Evolutionary conservation across 2,113 vertebrate genomes (phyloP), one percentile per base, ranked within the genome.

Genomic region (Zapornia atra): DNA sequence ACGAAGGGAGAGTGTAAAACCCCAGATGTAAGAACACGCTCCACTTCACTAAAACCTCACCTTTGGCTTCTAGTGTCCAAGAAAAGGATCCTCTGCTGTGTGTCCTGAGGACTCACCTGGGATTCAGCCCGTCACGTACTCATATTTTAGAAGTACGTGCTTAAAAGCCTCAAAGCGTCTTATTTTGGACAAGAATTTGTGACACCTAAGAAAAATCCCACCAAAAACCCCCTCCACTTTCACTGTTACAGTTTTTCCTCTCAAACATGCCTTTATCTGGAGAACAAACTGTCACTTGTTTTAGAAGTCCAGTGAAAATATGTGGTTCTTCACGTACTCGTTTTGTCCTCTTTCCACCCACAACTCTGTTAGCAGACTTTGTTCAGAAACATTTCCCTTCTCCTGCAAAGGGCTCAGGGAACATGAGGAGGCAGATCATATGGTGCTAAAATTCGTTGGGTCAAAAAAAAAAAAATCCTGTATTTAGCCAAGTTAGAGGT

Each of bases 301-400:
- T 88, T 65, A 81, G 31, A 88, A 95, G 96, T 84, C 86, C 94
- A 93, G 70, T 42, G 65, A 92, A 94, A 96, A 94, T 93, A 88
- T 53, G 81, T 48, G 42, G 86, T 38, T 93, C 90, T 77, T 77
- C 69, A 84, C 40, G 4, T 87, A 64, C 90, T 93, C 11, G 0
- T 93, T 97, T 96, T 93, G 94, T 95, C 90, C 90, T 82, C 77
- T 68, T 72, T 13, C 95, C 96, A 96, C 96, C 92, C 94, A 96
- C 95, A 8, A 21, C 77, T 79, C 73, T 11, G 17, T 75, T 71
- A 81, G 80, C 83, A 94, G 86, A 88, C 88, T 88, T 81, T 4
- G 64, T 66, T 81, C 82, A 91, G 38, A 94, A 96, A 88, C 73
- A 86, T 75, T 78, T 84, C 80, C 65, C 80, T 83, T 88, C 72